phyloP scores from a whole-genome alignment of 2,888 invertebrate genomes.

The Dilophus febrilis region DNA sequence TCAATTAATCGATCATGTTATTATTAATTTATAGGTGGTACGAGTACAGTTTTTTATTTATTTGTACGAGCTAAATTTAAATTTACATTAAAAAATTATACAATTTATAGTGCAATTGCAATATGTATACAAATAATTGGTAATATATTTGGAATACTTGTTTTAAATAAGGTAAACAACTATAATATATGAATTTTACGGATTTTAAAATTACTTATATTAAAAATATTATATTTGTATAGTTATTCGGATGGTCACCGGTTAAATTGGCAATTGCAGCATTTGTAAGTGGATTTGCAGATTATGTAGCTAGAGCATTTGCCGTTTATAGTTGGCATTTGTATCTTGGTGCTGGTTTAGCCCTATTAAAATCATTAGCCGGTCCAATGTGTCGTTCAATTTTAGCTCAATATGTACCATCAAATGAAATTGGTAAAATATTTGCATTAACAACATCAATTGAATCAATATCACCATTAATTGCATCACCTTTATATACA shows the following conservation, averaged over 20 bases:
- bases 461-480: constrained; percentile 44
- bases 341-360: constrained; percentile 11
- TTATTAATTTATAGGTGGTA: constrained; percentile 16
- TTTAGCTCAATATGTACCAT: constrained; percentile 24
- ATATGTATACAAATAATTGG: constrained; percentile 38
- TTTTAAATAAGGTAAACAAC: constrained; percentile 34
- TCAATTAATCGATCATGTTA: too few relatives aligned
- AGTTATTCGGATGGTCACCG: constrained; percentile 12
- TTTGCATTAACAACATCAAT: constrained; percentile 42
- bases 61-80: constrained; percentile 45
- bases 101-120: constrained; percentile 36
- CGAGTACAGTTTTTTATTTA: constrained; percentile 36
- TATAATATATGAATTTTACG: too few relatives aligned
- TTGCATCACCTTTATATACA: constrained; percentile 45
- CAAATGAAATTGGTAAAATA: constrained; percentile 35
- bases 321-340: constrained; percentile 24
- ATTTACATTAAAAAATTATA: constrained; percentile 46
- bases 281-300: constrained; percentile 21
- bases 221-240: constrained; percentile 7
- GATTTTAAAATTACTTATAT: too few relatives aligned
- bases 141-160: constrained; percentile 36
- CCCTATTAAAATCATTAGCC: background rate
- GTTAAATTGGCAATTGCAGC: constrained; percentile 20
- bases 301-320: constrained; percentile 25
- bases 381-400: constrained; percentile 29